Evolutionary conservation across 2,797 vertebrate genomes (phyloP).

Genomic region (Eulemur rubriventer): DNA sequence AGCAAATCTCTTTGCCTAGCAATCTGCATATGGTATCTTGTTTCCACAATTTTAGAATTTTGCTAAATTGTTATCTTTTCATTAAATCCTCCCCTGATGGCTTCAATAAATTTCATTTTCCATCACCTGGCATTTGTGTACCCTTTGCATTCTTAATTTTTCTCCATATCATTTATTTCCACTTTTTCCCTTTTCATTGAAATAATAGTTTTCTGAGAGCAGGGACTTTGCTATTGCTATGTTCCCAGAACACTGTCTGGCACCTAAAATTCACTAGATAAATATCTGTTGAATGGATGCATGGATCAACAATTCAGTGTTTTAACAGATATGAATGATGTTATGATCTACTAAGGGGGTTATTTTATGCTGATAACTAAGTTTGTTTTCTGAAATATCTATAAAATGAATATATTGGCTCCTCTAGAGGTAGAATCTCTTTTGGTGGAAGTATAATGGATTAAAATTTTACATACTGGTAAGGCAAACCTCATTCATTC

Average conservation of each 20-base stretch:
- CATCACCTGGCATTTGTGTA: background rate
- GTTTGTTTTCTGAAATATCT: conserved; percentile 27
- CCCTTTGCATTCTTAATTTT: background rate
- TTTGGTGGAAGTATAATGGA: background rate
- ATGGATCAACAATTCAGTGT: background rate
- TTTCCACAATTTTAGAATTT: conserved; percentile 23
- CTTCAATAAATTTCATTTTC: conserved; percentile 14
- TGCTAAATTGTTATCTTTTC: background rate
- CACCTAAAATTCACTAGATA: background rate
- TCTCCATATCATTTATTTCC: background rate
- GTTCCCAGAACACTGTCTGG: background rate
- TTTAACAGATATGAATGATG: background rate
- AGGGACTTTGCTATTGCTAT: background rate
- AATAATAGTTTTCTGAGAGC: background rate
- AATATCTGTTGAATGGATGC: background rate
- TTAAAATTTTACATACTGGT: background rate
- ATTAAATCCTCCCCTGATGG: background rate
- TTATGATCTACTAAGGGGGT: conserved; percentile 15
- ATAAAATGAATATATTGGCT: background rate
- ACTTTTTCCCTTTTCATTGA: background rate
- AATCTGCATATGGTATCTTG: background rate
- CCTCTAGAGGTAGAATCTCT: background rate
- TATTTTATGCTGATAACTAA: conserved; percentile 33
- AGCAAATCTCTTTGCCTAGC: background rate
- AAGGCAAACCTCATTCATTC: background rate